phyloP scores from a whole-genome alignment of 2,113 vertebrate species.

The Larimichthys crocea region DNA sequence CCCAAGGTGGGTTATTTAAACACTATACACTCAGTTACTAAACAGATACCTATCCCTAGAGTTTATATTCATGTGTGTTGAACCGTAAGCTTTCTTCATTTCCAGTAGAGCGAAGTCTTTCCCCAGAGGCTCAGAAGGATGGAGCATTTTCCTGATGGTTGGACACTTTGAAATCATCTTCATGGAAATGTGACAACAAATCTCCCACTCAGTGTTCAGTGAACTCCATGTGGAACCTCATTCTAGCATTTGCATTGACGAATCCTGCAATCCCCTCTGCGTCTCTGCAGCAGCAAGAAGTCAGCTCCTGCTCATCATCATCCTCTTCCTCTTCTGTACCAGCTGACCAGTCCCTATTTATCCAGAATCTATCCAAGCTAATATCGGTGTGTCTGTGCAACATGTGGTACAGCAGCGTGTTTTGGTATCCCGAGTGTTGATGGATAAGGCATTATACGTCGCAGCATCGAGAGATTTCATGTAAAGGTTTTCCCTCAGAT shows the following conservation, averaged over 20 bases:
- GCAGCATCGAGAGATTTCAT: background rate
- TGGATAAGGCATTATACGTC: conserved; percentile 3
- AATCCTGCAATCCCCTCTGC: conserved; percentile 34
- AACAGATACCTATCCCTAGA: background rate
- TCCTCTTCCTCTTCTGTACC: conserved; percentile 21
- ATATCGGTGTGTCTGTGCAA: conserved; percentile 24
- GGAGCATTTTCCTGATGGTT: background rate
- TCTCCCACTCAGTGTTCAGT: conserved; percentile 2
- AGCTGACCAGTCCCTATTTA: conserved; percentile 14
- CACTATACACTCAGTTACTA: background rate
- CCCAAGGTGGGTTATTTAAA: background rate
- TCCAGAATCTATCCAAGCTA: conserved; percentile 3
- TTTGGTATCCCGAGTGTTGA: background rate
- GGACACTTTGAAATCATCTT: conserved; percentile 44
- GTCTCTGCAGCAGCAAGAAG: conserved; percentile 19
- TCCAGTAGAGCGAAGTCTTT: conserved; percentile 9
- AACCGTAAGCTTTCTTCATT: conserved; percentile 9
- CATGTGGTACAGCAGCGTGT: conserved; percentile 2
- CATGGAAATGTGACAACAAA: conserved; percentile 21
- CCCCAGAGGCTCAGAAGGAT: background rate
- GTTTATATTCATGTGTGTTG: conserved; percentile 22
- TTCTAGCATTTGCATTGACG: conserved; percentile 33
- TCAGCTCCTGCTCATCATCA: conserved; percentile 13
- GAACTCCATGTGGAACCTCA: conserved; percentile 27
- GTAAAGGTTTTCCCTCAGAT: conserved; percentile 4